These are phyloP conservation scores for Perognathus longimembris DNA, from an alignment of 2,113 vertebrate species.

Conservation along the genomic window DNA sequence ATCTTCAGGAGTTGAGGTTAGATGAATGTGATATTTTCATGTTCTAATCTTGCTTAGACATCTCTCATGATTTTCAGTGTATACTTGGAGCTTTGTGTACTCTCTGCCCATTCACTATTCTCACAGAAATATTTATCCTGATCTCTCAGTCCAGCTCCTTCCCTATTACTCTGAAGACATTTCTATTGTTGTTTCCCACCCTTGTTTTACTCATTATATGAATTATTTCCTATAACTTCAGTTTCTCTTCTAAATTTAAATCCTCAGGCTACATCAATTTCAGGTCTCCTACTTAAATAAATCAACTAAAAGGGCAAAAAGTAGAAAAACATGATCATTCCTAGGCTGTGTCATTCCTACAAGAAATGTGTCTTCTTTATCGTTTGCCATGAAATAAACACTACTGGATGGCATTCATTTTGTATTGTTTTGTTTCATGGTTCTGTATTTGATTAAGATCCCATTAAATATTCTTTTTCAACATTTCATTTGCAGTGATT, in stretches of 20 bases:
- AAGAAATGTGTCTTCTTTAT: neutral
- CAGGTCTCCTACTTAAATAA: neutral
- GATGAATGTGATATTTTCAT: neutral
- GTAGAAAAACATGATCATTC: neutral
- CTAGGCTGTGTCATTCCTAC: neutral
- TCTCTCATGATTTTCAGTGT: neutral
- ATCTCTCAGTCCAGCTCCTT: neutral
- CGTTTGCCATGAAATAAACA: constrained; percentile 19
- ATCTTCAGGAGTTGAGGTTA: neutral
- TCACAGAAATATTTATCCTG: neutral
- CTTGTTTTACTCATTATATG: neutral
- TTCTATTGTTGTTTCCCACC: neutral
- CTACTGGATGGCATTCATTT: neutral
- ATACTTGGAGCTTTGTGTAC: neutral
- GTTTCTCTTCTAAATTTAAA: neutral
- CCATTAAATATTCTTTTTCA: neutral
- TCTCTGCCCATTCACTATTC: neutral
- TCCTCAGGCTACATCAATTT: neutral
- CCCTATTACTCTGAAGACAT: neutral
- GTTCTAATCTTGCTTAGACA: neutral
- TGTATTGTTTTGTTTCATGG: neutral
- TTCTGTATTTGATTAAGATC: neutral
- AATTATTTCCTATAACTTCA: neutral
- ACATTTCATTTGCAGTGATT: neutral
- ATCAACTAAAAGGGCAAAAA: neutral